Evolutionary conservation across 2,888 invertebrate species (phyloP), one percentile per base, ranked within the genome.

Genomic region (Xestia ashworthii): DNA sequence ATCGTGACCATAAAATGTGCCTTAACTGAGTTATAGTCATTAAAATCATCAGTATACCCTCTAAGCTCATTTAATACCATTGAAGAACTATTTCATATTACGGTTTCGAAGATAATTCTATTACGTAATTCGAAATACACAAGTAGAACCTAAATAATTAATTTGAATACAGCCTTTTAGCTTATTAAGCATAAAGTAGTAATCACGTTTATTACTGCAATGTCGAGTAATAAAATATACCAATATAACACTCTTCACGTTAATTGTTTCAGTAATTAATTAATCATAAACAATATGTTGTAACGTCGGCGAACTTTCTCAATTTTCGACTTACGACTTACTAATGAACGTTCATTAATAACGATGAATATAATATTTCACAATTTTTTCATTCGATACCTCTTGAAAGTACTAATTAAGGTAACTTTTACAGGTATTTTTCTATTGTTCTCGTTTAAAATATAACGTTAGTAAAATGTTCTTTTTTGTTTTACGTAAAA

Each of bases 181-280:
- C 70, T 64, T 73, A 71, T 58, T 64, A 46, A 62, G 19, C 55
- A 69, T 67, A 69, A 58, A 62, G 55, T 65, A 76, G 60, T 76
- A 80, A 78, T 80, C 65, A 74, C 58, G 76, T 83, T 76, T 76
- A 87, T 83, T 77, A 69, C 60, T 79, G 60, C 72, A 80, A 76
- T 76, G 66, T 73, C 53, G 50, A 80, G 66, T 70, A 78, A 70
- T 78, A 69, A 72, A 84, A 83, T 68, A 77, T 83, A 80, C 76
- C 74, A 66, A 78, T 75, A 85, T 78, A 81, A 76, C 70, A 66
- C 68, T 83, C 80, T 82, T 77, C 78, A 75, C 71, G 81, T 86
- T 84, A 87, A 89, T 90, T 86, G 84, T 64, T 74, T 69, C 8
- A 74, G 75, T 81, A 83, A 87, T 84, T 88, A 88, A 88, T 89